phyloP scores from a whole-genome alignment of 2,113 vertebrate species.

The Stegostoma tigrinum region DNA sequence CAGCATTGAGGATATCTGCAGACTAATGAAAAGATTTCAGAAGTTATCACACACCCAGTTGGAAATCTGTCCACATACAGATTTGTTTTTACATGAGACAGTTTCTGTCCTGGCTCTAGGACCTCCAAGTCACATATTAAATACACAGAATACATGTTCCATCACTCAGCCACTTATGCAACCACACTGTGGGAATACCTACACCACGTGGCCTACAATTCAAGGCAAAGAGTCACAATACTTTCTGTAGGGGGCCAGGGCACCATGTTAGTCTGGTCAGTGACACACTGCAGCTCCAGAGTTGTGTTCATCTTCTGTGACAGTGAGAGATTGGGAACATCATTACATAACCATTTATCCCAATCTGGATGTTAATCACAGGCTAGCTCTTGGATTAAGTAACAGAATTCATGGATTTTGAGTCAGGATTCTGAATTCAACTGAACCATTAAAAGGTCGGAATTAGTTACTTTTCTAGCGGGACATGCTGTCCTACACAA shows the following conservation, averaged over 20 bases:
- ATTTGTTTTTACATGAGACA: background rate
- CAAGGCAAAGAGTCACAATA: background rate
- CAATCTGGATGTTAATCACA: background rate
- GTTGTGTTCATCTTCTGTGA: background rate
- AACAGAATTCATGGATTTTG: background rate
- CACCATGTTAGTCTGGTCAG: background rate
- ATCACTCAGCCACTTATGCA: background rate
- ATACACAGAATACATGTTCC: background rate
- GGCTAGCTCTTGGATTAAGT: background rate
- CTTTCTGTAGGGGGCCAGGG: background rate
- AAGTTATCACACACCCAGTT: no score
- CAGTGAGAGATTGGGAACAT: background rate
- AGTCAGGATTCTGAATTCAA: background rate
- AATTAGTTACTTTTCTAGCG: background rate
- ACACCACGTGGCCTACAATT: background rate
- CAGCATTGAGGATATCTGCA: no score
- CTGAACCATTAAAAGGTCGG: background rate
- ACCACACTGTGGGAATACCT: background rate
- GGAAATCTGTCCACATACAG: no score
- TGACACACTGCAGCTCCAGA: background rate
- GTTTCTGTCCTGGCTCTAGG: background rate
- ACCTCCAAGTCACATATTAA: background rate
- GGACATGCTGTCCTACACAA: background rate
- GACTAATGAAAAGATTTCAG: no score
- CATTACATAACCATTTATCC: background rate